These are phyloP conservation scores for Euclidia mi DNA, from an alignment of 2,888 invertebrate genomes.

Conservation along the genomic window DNA sequence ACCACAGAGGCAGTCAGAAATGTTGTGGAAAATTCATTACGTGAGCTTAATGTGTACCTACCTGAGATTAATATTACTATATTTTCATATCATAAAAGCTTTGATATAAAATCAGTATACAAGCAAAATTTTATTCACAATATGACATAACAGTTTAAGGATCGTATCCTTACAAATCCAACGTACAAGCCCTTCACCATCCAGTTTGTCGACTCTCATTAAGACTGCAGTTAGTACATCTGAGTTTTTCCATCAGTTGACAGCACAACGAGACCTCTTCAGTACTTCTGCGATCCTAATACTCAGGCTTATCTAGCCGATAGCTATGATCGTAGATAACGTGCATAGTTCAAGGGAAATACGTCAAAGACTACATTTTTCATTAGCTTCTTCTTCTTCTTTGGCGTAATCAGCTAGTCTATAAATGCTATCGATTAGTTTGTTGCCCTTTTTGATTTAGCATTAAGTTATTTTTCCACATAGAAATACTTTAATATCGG, in stretches of 20 bases:
- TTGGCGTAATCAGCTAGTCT: too few relatives aligned
- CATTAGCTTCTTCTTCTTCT: too few relatives aligned
- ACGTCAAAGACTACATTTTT: slow-evolving; percentile 12
- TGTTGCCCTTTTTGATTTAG: too few relatives aligned
- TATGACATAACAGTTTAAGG: neutral
- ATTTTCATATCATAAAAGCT: too few relatives aligned
- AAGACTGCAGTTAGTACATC: slow-evolving; percentile 80
- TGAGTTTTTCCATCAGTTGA: slow-evolving; percentile 79
- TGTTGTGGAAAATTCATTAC: too few relatives aligned
- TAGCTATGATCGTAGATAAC: slow-evolving; percentile 87
- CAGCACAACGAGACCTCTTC: slow-evolving; percentile 70
- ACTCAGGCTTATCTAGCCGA: slow-evolving; percentile 79
- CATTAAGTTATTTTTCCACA: too few relatives aligned
- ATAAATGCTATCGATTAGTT: too few relatives aligned
- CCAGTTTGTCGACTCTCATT: slow-evolving; percentile 90
- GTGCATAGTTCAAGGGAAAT: slow-evolving; percentile 22
- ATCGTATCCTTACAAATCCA: slow-evolving; percentile 64
- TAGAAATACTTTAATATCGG: too few relatives aligned
- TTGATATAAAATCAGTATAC: too few relatives aligned
- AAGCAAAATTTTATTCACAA: neutral
- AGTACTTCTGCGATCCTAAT: slow-evolving; percentile 77
- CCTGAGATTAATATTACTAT: too few relatives aligned
- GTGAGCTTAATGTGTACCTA: too few relatives aligned
- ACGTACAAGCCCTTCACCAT: slow-evolving; percentile 72
- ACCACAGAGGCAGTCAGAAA: too few relatives aligned